Base-by-base conservation (phyloP, 2,113 vertebrate genomes). In the Suncus etruscus region DNA sequence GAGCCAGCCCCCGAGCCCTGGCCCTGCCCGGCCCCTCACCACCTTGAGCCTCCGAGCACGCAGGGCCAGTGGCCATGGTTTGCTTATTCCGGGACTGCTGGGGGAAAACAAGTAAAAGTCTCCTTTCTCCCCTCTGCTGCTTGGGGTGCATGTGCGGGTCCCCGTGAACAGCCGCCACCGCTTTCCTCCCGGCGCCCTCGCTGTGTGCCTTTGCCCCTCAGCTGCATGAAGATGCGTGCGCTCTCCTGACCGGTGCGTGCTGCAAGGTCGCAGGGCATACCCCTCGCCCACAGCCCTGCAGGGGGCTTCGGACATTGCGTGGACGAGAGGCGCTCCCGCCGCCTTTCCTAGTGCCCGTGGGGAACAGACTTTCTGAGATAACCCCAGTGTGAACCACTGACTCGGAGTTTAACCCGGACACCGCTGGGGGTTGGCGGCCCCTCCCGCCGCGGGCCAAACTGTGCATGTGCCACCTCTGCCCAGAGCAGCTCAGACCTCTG, bases 71-170 rank as follows among this genome's bases (percentile, higher is more conserved):
- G 94, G 89, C 95, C 97, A 97, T 98, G 97, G 97, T 98, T 94
- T 97, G 97, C 97, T 94, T 98, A 70, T 98, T 97, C 96, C 97
- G 95, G 97, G 97, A 98, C 96, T 98, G 98, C 97, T 97, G 97
- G 97, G 97, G 97, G 94, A 96, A 94, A 97, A 97, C 97, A 97
- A 98, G 97, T 97, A 98, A 93, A 98, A 96, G 97, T 94, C 95
- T 96, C 95, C 94, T 83, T 97, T 91, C 95, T 74, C 58, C 94
- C 91, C 95, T 61, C 96, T 95, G 96, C 95, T 96, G 96, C 97
- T 98, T 97, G 97, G 92, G 80, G 97, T 97, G 97, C 96, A 97
- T 97, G 97, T 97, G 91, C 96, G 91, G 61, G 95, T 95, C 95
- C 96, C 95, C 4, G 72, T 24, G 95, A 96, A 86, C 96, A 89